Base-by-base conservation (phyloP, 1,140 invertebrate species). In the Sycophila sp. region DNA sequence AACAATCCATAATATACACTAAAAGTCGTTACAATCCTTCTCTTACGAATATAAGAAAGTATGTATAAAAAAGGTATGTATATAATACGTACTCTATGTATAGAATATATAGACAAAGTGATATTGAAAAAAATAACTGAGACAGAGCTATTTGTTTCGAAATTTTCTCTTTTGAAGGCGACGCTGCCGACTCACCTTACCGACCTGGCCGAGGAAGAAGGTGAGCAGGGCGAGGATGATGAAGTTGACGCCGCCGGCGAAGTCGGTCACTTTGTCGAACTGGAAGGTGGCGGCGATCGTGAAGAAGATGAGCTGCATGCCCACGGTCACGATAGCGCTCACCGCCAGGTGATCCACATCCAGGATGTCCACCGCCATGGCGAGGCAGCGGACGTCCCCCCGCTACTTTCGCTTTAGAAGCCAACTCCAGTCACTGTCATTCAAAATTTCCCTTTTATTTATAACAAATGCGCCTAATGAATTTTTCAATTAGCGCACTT, bases 191-290 rank as follows among this genome's bases (percentile, higher is more conserved):
- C 70, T 72, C 83, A 91, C 90, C 87, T 92, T 93, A 49, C 90
- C 87, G 58, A 92, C 92, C 88, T 95, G 92, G 19, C 93, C 93
- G 10, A 96, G 87, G 76, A 93, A 92, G 85, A 96, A 96, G 5
- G 95, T 96, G 5, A 96, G 85, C 56, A 96, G 80, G 13, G 95
- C 94, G 63, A 96, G 88, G 42, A 96, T 92, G 69, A 96, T 94
- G 81, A 97, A 97, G 85, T 96, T 97, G 49, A 92, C 92, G 64
- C 95, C 95, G 7, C 95, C 94, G 66, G 95, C 95, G 87, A 97
- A 96, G 84, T 97, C 96, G 0, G 94, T 95, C 15, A 97, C 85
- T 88, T 96, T 96, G 79, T 97, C 95, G 87, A 94, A 90, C 84
- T 96, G 93, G 76, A 94, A 94, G 42, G 91, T 89, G 10, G 94